phyloP scores from a whole-genome alignment of 2,888 invertebrate species.

The Monopis laevigella region DNA sequence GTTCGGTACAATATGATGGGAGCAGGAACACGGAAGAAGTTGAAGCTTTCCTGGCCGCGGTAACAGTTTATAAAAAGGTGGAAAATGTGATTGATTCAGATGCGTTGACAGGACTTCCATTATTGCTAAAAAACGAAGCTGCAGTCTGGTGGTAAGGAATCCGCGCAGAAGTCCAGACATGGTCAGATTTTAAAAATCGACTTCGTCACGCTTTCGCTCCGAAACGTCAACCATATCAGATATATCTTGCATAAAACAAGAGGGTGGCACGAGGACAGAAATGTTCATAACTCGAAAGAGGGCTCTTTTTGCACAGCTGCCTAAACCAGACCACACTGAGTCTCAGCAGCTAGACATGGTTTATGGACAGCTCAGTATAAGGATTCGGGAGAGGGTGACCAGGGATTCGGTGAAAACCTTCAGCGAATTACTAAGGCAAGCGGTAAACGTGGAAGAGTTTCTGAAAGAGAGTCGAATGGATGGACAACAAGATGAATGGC shows the following conservation, averaged over 20 bases:
- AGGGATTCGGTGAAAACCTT: neutral
- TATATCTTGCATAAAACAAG: constrained; percentile 14
- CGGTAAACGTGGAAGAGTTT: neutral
- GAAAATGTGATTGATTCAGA: constrained; percentile 16
- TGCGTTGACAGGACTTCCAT: constrained; percentile 15
- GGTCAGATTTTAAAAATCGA: constrained; percentile 17
- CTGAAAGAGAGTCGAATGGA: neutral
- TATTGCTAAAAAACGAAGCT: constrained; percentile 18
- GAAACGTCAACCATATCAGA: constrained; percentile 12
- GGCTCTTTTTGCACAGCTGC: constrained; percentile 13
- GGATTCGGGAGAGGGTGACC: neutral
- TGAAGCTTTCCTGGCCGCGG: constrained; percentile 16
- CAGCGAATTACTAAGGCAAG: neutral
- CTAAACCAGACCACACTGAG: neutral
- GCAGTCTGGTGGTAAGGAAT: constrained; percentile 19
- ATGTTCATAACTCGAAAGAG: constrained; percentile 13
- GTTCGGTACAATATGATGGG: constrained; percentile 12
- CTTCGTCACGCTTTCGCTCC: constrained; percentile 18
- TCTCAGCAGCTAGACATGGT: constrained; percentile 10
- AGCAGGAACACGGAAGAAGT: constrained; percentile 8
- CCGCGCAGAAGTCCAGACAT: constrained; percentile 14
- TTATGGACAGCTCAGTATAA: neutral
- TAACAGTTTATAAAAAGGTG: constrained; percentile 13
- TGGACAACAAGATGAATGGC: neutral
- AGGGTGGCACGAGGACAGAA: constrained; percentile 3